Conservation (phyloP, 1,140 invertebrate genomes). For the Sarcophaga peregrina region DNA sequence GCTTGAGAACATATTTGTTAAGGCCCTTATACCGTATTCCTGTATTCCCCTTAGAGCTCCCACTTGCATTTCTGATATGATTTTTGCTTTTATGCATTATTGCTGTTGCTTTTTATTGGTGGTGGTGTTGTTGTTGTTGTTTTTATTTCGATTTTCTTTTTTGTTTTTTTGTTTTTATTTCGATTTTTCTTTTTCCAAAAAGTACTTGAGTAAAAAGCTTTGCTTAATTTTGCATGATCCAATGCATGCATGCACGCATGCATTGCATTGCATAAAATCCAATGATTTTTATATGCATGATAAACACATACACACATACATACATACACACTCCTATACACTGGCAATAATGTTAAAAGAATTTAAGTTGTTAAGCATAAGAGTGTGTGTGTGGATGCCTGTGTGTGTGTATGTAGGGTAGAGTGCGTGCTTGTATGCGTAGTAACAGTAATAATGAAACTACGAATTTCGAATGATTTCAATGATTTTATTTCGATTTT, state of each 20-base stretch:
- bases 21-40: no score
- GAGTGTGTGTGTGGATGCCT: no score
- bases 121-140: no score
- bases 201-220: slow-evolving; percentile 33
- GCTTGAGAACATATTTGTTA: no score
- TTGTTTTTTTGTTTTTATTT: not conserved
- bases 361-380: no score
- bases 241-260: slow-evolving; percentile 26
- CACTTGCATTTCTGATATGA: not conserved
- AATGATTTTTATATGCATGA: not conserved
- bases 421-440: not conserved
- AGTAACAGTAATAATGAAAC: not conserved
- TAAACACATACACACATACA: not conserved
- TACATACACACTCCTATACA: no score
- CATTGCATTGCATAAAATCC: slow-evolving; percentile 25
- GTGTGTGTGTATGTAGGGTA: not conserved
- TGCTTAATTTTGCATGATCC: slow-evolving; percentile 38
- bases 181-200: not conserved
- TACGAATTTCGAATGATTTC: not conserved
- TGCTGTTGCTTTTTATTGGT: not conserved
- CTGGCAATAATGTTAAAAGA: no score
- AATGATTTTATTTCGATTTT: not conserved
- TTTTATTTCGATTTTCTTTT: no score
- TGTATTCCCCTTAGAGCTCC: not conserved
- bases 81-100: not conserved